A percentile compares a stretch with the other conserved stretches of the same genome.
phyloP scores from a whole-genome alignment of 2,888 invertebrate species.

The Argyresthia albistria region DNA sequence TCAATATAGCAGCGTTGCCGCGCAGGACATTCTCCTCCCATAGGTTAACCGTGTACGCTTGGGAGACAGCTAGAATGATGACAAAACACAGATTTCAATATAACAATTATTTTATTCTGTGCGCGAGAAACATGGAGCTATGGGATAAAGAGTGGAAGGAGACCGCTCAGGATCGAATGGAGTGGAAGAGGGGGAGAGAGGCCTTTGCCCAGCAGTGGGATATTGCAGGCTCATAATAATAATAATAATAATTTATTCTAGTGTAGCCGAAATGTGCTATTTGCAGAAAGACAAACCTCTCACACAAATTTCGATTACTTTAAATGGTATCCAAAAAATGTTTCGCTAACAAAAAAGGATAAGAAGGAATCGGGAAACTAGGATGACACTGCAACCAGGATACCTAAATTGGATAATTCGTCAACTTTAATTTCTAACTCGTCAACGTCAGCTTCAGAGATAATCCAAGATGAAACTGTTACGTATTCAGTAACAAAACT shows the following conservation, averaged over 20 bases:
- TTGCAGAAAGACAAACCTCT: neutral
- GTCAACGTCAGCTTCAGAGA: slow-evolving; percentile 79
- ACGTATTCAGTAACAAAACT: slow-evolving; percentile 86
- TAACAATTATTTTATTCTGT: too few species aligned
- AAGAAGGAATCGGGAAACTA: neutral
- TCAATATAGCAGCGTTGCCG: slow-evolving; percentile 91
- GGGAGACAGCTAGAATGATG: slow-evolving; percentile 86
- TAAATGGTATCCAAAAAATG: neutral
- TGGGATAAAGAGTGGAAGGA: too few species aligned
- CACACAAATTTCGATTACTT: neutral
- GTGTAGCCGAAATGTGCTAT: too few species aligned
- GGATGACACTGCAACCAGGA: neutral
- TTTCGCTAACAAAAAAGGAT: neutral
- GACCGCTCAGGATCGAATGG: too few species aligned
- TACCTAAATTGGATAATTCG: slow-evolving; percentile 49
- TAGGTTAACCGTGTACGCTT: slow-evolving; percentile 89
- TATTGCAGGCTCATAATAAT: too few species aligned
- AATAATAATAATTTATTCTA: too few species aligned
- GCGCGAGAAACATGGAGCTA: too few species aligned
- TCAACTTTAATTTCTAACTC: slow-evolving; percentile 49
- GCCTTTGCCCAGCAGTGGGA: too few species aligned
- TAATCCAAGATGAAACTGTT: slow-evolving; percentile 79
- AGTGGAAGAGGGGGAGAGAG: too few species aligned
- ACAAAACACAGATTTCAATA: neutral
- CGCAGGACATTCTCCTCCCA: slow-evolving; percentile 94